Conservation (phyloP, 2,888 invertebrate genomes). For the Scaptodrosophila latifasciaeformis region DNA sequence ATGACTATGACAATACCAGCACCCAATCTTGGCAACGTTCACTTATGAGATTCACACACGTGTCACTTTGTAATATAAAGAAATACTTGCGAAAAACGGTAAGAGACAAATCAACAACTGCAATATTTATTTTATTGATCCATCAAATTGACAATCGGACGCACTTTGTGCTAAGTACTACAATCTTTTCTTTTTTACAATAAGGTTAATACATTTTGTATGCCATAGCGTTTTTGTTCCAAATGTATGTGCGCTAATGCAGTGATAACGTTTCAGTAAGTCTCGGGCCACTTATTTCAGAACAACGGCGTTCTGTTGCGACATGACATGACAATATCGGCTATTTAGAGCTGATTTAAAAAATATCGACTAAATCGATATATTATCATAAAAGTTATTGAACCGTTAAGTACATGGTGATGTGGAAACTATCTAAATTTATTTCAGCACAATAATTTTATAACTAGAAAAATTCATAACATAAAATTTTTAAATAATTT, state of each 20-base stretch:
- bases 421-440: too few relatives aligned
- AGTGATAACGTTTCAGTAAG: constrained; percentile 45
- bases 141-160: constrained; percentile 27
- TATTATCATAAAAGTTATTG: too few relatives aligned
- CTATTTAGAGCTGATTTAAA: background rate
- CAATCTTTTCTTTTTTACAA: too few relatives aligned
- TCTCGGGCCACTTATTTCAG: constrained; percentile 44
- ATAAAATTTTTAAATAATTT: too few relatives aligned
- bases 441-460: too few relatives aligned
- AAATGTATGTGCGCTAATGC: constrained; percentile 37
- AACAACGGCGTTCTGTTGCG: constrained; percentile 35
- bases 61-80: constrained; percentile 52
- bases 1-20: too few relatives aligned
- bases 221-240: constrained; percentile 40
- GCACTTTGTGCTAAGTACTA: constrained; percentile 50
- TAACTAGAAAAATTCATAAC: too few relatives aligned
- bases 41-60: constrained; percentile 64
- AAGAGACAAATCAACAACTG: constrained; percentile 14
- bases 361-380: background rate
- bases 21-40: constrained; percentile 19
- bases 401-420: constrained; percentile 15
- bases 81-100: constrained; percentile 36
- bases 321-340: constrained; percentile 52
- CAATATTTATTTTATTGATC: constrained; percentile 22
- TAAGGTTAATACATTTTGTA: constrained; percentile 36